phyloP scores from a whole-genome alignment of 2,888 invertebrate species.

The Philereme vetulata region DNA sequence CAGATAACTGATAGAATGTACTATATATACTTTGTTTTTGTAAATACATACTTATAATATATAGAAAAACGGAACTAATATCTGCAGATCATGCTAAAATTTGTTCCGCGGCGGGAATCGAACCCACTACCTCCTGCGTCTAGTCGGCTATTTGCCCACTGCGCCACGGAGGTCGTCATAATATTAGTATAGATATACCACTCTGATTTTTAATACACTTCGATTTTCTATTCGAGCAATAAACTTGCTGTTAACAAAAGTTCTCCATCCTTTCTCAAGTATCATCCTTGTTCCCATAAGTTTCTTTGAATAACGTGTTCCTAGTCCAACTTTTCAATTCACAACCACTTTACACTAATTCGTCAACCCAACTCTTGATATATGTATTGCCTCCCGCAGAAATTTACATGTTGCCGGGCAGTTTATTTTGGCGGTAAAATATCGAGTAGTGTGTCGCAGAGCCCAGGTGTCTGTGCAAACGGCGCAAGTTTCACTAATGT shows the following conservation, averaged over 20 bases:
- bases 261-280: slow-evolving; percentile 17
- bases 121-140: too few relatives aligned
- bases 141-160: too few relatives aligned
- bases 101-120: too few relatives aligned
- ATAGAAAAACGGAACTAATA: too few relatives aligned
- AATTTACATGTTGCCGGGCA: slow-evolving; percentile 66
- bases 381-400: slow-evolving; percentile 52
- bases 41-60: too few relatives aligned
- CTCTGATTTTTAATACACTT: not conserved
- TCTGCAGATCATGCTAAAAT: too few relatives aligned
- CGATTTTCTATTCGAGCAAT: not conserved
- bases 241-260: slow-evolving; percentile 13
- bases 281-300: slow-evolving; percentile 11
- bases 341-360: slow-evolving; percentile 43
- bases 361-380: slow-evolving; percentile 51
- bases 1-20: too few relatives aligned
- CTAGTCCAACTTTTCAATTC: slow-evolving; percentile 33
- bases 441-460: slow-evolving; percentile 67
- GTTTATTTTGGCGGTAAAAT: slow-evolving; percentile 69
- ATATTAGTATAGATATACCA: too few relatives aligned
- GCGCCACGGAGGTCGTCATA: too few relatives aligned
- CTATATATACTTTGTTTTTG: too few relatives aligned
- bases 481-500: slow-evolving; percentile 80
- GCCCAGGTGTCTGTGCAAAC: slow-evolving; percentile 76
- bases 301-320: slow-evolving; percentile 24